Conservation (phyloP, 1,140 invertebrate species). For the Globodera rostochiensis region DNA sequence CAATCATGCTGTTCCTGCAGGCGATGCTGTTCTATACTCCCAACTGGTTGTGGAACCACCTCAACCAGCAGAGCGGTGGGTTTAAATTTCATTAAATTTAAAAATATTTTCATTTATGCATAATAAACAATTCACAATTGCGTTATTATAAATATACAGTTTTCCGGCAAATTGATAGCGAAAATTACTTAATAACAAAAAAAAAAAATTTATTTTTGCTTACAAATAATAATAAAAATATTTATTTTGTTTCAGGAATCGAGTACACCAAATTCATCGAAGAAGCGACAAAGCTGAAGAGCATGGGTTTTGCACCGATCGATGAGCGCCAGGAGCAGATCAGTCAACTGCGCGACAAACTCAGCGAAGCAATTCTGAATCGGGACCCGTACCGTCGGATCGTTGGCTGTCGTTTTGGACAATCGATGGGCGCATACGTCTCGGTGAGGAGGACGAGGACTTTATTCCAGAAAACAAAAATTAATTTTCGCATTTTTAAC, state of each 20-base stretch:
- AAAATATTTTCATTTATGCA: no score
- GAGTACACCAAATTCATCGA: constrained; percentile 27
- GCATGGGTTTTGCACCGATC: neutral
- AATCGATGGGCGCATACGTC: constrained; percentile 68
- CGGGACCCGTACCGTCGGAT: constrained; percentile 28
- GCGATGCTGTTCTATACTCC: constrained; percentile 69
- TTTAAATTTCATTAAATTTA: neutral
- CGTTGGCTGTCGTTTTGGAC: constrained; percentile 53
- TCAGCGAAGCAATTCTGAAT: constrained; percentile 16
- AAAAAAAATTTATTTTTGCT: no score
- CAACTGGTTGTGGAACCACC: constrained; percentile 66
- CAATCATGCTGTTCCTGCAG: constrained; percentile 66
- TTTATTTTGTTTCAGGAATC: constrained; percentile 11
- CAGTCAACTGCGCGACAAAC: constrained; percentile 11
- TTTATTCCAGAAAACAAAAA: no score
- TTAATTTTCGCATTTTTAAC: neutral
- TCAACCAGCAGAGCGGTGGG: constrained; percentile 66
- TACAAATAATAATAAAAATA: no score
- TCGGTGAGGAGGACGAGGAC: constrained; percentile 42
- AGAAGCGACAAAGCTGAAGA: constrained; percentile 22
- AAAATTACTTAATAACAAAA: no score
- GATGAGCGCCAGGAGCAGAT: constrained; percentile 9
- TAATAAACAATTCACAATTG: no score
- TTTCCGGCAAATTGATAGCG: no score
- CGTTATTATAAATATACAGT: no score